phyloP scores from a whole-genome alignment of 2,113 vertebrate genomes.

The Hyperoodon ampullatus region DNA sequence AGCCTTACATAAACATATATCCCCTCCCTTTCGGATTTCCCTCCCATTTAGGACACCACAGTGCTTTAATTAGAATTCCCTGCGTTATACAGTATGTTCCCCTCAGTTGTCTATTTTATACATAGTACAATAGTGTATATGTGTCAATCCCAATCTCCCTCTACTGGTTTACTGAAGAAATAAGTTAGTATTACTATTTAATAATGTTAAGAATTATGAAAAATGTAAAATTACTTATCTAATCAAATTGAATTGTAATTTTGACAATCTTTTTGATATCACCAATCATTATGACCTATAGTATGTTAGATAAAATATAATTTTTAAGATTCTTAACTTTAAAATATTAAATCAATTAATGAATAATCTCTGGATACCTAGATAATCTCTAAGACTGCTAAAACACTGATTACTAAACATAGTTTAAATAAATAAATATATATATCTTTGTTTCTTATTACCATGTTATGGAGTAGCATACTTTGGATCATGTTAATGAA shows the following conservation, averaged over 20 bases:
- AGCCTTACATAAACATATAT: too few relatives aligned
- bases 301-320: neutral
- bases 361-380: neutral
- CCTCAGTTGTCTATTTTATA: too few relatives aligned
- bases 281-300: neutral
- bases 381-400: neutral
- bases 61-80: too few relatives aligned
- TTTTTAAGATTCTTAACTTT: constrained; percentile 34
- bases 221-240: neutral
- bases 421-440: neutral
- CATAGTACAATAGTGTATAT: too few relatives aligned
- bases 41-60: too few relatives aligned
- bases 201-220: constrained; percentile 32
- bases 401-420: neutral
- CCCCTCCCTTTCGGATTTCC: too few relatives aligned
- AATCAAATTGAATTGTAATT: constrained; percentile 12
- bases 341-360: neutral
- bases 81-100: too few relatives aligned
- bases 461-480: neutral
- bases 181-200: neutral
- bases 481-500: neutral
- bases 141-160: too few relatives aligned
- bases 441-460: neutral
- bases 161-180: neutral
- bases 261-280: neutral